Percentiles rank a stretch among this genome's conserved stretches.
These are phyloP conservation scores for Drosophila ironensis DNA, from an alignment of 1,140 invertebrate genomes.

Conservation along the genomic window DNA sequence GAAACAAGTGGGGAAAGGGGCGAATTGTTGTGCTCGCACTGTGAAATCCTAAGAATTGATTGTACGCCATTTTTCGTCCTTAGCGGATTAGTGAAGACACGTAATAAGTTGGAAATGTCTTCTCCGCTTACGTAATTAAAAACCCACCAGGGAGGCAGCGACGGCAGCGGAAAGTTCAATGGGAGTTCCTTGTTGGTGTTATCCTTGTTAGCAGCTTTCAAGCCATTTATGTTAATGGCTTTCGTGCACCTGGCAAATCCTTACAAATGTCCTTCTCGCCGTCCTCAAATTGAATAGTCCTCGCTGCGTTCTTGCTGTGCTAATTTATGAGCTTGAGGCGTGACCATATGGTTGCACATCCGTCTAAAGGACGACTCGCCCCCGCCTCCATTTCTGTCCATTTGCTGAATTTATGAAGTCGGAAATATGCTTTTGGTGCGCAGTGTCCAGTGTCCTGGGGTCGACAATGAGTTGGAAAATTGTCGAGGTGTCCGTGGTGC, in stretches of 20 bases:
- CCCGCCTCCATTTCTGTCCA: conserved; percentile 2
- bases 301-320: conserved; percentile 21
- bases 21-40: conserved; percentile 54
- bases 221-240: conserved; percentile 43
- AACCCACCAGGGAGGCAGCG: not conserved
- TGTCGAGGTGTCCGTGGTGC: conserved; percentile 7
- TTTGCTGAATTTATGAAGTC: conserved; percentile 44
- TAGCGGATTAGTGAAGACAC: conserved; percentile 54
- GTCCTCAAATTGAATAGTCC: conserved; percentile 36
- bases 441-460: too few relatives aligned
- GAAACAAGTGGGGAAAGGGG: conserved; percentile 14
- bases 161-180: not conserved
- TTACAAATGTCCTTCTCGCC: conserved; percentile 35
- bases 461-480: conserved; percentile 51
- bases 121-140: conserved; percentile 46
- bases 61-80: conserved; percentile 60
- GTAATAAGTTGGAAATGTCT: conserved; percentile 60
- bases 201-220: conserved; percentile 34
- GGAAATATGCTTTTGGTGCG: conserved; percentile 33
- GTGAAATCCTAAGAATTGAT: conserved; percentile 56
- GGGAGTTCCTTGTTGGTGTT: conserved; percentile 2
- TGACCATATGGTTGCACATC: conserved; percentile 63
- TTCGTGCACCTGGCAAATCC: conserved; percentile 45
- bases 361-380: conserved; percentile 15
- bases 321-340: conserved; percentile 66